Percentiles rank a stretch among this genome's conserved stretches.
phyloP scores from a whole-genome alignment of 2,113 vertebrate genomes.

The Corythornis cristatus region DNA sequence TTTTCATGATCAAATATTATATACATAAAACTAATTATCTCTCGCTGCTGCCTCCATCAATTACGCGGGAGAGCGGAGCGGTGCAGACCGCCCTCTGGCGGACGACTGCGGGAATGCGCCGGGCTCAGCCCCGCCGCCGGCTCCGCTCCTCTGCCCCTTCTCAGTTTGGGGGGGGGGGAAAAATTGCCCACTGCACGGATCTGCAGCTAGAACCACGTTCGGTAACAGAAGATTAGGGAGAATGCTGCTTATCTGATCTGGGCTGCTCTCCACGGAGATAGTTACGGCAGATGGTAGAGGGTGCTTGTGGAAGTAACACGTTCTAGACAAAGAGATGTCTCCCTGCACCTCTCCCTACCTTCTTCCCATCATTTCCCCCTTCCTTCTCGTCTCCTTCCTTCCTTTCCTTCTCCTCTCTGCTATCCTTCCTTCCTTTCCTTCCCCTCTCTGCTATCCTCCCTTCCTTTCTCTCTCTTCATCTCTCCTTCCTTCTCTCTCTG shows the following conservation, averaged over 20 bases:
- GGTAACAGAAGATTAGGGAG: not conserved
- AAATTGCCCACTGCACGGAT: not conserved
- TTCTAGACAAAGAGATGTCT: not conserved
- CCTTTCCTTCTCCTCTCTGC: too few species aligned
- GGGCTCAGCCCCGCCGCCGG: not conserved
- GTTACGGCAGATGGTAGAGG: not conserved
- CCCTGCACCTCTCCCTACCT: too few species aligned
- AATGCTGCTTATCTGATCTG: not conserved
- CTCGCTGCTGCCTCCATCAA: slow-evolving; percentile 80
- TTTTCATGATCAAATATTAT: slow-evolving; percentile 93
- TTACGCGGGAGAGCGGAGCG: slow-evolving; percentile 59
- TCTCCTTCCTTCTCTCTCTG: not conserved
- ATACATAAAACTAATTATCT: slow-evolving; percentile 92
- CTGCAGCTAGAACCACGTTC: not conserved
- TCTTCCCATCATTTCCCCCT: too few species aligned
- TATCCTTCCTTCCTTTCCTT: too few species aligned
- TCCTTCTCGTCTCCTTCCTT: too few species aligned
- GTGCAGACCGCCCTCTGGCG: slow-evolving; percentile 71
- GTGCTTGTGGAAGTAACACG: not conserved
- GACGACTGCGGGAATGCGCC: rapidly evolving
- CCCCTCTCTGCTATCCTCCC: too few species aligned
- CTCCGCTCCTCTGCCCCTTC: not conserved
- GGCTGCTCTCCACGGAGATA: not conserved
- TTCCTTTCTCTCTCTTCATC: too few species aligned
- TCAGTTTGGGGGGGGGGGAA: rapidly evolving